Evolutionary conservation across 2,888 invertebrate genomes (phyloP).

Genomic region (Acronicta alni): DNA sequence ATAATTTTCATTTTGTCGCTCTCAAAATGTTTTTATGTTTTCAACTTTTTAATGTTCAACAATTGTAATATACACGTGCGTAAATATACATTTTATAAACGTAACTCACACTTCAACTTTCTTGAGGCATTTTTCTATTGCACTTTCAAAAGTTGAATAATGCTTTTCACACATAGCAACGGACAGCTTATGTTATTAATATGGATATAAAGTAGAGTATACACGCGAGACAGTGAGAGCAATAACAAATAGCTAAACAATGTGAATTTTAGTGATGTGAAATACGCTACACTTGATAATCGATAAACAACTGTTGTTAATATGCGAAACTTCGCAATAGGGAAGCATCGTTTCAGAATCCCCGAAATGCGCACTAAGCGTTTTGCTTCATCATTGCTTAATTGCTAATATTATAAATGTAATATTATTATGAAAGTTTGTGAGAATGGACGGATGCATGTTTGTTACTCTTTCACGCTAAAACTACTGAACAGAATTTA

Average conservation of each 20-base stretch:
- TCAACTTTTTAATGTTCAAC: neutral
- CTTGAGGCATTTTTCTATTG: constrained; percentile 10
- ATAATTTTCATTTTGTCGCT: no score
- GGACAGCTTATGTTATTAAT: constrained; percentile 22
- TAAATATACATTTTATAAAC: neutral
- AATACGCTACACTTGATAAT: neutral
- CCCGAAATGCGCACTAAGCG: no score
- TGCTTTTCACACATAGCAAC: constrained; percentile 9
- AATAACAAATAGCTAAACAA: constrained; percentile 12
- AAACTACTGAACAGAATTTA: no score
- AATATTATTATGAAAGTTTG: no score
- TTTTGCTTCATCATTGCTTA: no score
- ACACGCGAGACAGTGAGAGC: constrained; percentile 16
- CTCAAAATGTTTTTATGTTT: no score
- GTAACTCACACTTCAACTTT: constrained; percentile 1
- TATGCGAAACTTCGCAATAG: constrained; percentile 18
- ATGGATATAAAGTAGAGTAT: constrained; percentile 5
- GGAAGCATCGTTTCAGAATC: constrained; percentile 2
- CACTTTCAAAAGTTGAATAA: constrained; percentile 13
- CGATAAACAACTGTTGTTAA: constrained; percentile 12
- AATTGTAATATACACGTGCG: neutral
- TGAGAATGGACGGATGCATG: no score
- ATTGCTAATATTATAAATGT: no score
- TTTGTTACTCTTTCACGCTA: no score
- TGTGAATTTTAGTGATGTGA: constrained; percentile 7